These are phyloP conservation scores for Epinephelus lanceolatus DNA, from an alignment of 2,113 vertebrate genomes.

Conservation along the genomic window DNA sequence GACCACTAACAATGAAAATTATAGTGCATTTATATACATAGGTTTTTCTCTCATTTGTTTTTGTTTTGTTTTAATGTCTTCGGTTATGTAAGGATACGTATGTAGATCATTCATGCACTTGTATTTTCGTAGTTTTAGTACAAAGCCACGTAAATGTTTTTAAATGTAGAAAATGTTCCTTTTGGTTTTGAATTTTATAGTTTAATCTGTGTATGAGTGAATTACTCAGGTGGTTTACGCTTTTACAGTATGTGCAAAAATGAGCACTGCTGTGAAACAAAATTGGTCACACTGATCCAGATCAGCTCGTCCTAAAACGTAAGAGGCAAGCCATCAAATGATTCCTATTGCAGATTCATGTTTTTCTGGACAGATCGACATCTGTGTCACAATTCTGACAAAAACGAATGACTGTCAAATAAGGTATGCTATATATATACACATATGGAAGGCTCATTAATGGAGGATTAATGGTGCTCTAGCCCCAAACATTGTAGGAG, in stretches of 20 bases:
- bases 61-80: background rate
- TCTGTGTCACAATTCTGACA: background rate
- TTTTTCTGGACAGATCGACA: background rate
- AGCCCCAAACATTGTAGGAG: background rate
- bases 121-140: background rate
- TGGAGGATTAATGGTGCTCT: background rate
- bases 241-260: background rate
- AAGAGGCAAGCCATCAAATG: background rate
- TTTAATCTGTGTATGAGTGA: background rate
- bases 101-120: background rate
- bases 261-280: background rate
- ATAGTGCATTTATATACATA: background rate
- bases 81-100: background rate
- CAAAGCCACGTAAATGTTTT: background rate
- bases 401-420: background rate
- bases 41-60: background rate
- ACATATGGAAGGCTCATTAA: background rate
- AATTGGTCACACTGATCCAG: background rate
- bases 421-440: background rate
- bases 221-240: background rate
- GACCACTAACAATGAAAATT: background rate
- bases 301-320: background rate
- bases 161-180: background rate
- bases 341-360: background rate
- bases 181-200: background rate